Evolutionary conservation across 92 coral and sea anemone species (phyloP), one percentile per base, ranked within the genome.

Genomic region (Umimayanthus kanabou): DNA sequence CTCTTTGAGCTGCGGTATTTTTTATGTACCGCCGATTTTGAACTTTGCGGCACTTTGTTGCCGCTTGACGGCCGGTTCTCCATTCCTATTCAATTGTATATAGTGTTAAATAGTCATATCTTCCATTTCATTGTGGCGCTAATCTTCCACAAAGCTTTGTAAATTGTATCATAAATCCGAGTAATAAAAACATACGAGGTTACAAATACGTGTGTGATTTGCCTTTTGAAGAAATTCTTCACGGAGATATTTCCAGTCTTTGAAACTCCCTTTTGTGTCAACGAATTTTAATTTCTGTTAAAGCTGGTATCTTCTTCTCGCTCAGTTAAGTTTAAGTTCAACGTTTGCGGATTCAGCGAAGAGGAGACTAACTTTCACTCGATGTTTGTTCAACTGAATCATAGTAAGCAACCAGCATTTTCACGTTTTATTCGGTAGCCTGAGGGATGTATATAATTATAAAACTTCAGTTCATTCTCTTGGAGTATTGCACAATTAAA

Each of bases 101-200:
- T 83, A 83, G 64, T 83, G 87, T 70, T 83, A 26, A 83, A 83
- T 69, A 83, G 65, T 22, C 26, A 73, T 65, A 6, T 69, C 77
- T 73, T 47, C 39, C 55, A 83, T 83, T 83, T 70, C 30, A 70
- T 45, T 83, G 87, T 83, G 87, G 87, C 39, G 55, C 71, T 83
- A 45, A 43, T 83, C 78, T 43, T 70, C 78, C 77, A 83, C 87
- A 73, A 70, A 67, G 87, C 87, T 69, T 83, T 83, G 77, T 83
- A 83, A 69, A 83, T 83, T 83, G 87, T 83, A 83, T 83, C 77
- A 83, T 83, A 83, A 42, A 69, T 69, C 69, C 67, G 64, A 83
- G 87, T 80, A 83, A 83, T 83, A 83, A 83, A 82, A 57, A 25
- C 40, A 15, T 45, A 37, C 10, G 37, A 82, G 14, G 78, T 69